Evolutionary conservation across 2,113 vertebrate species (phyloP).

Genomic region (Pao palembangensis): DNA sequence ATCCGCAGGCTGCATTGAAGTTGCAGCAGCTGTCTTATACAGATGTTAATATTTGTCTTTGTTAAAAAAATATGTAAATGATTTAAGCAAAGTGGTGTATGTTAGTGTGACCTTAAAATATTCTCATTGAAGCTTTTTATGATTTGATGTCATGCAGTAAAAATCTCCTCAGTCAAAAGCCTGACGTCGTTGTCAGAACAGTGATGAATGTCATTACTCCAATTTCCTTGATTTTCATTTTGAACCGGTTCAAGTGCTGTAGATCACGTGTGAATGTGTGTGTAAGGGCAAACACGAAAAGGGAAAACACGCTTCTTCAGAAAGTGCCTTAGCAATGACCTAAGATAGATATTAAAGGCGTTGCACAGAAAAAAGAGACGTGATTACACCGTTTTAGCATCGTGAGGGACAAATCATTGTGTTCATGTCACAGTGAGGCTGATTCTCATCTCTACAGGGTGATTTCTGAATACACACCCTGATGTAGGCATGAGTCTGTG

Average conservation of each 20-base stretch:
- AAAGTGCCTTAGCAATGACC: constrained; percentile 54
- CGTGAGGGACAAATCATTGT: background rate
- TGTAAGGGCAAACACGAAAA: constrained; percentile 2
- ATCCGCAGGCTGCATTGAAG: constrained; percentile 24
- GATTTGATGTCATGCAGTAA: background rate
- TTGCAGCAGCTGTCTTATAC: constrained; percentile 20
- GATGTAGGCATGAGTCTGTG: background rate
- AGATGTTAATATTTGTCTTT: constrained; percentile 14
- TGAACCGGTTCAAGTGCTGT: constrained; percentile 7
- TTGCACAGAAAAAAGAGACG: constrained; percentile 1
- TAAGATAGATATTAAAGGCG: constrained; percentile 17
- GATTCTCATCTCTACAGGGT: constrained; percentile 5
- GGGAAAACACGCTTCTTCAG: constrained; percentile 6
- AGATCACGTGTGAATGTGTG: constrained; percentile 13
- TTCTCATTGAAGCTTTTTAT: background rate
- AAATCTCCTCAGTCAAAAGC: background rate
- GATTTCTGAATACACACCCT: too few species aligned
- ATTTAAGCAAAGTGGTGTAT: constrained; percentile 11
- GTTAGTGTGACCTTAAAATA: background rate
- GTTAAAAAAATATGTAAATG: constrained; percentile 2
- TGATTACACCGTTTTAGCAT: background rate
- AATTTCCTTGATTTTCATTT: too few species aligned
- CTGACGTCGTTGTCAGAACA: constrained; percentile 2
- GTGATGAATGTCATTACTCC: background rate
- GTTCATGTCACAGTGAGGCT: constrained; percentile 3